Percentiles rank a stretch among this genome's conserved stretches.
phyloP scores from a whole-genome alignment of 2,888 invertebrate species.

The Pogonocherus hispidulus region DNA sequence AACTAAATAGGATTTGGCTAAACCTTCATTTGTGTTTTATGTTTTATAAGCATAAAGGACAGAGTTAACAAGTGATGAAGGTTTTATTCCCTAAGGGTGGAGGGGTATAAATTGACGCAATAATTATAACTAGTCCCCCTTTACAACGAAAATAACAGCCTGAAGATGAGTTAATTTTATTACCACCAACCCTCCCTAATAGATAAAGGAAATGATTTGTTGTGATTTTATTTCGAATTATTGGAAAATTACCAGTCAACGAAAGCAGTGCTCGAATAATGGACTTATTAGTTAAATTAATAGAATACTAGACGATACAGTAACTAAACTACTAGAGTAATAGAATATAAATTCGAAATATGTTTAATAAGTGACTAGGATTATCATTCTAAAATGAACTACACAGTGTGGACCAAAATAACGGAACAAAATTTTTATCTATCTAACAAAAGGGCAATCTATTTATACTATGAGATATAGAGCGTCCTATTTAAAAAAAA shows the following conservation, averaged over 20 bases:
- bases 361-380: too few relatives aligned
- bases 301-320: too few relatives aligned
- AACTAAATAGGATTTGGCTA: conserved; percentile 38
- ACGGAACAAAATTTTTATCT: too few relatives aligned
- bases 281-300: too few relatives aligned
- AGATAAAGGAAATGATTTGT: conserved; percentile 29
- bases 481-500: too few relatives aligned
- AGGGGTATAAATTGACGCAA: conserved; percentile 55
- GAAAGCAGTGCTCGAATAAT: background rate
- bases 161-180: conserved; percentile 53
- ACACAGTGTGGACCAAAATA: too few relatives aligned
- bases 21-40: conserved; percentile 49
- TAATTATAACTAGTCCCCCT: conserved; percentile 52
- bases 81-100: conserved; percentile 50
- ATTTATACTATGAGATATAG: too few relatives aligned
- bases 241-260: conserved; percentile 1
- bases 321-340: too few relatives aligned
- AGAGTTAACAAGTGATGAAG: conserved; percentile 54
- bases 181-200: conserved; percentile 47
- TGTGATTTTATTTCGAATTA: conserved; percentile 25
- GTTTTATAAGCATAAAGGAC: conserved; percentile 47
- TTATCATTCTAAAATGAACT: too few relatives aligned
- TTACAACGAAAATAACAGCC: conserved; percentile 50
- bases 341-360: too few relatives aligned
- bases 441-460: too few relatives aligned